Conservation (phyloP, 1,140 invertebrate genomes). For the Mamestra configurata region DNA sequence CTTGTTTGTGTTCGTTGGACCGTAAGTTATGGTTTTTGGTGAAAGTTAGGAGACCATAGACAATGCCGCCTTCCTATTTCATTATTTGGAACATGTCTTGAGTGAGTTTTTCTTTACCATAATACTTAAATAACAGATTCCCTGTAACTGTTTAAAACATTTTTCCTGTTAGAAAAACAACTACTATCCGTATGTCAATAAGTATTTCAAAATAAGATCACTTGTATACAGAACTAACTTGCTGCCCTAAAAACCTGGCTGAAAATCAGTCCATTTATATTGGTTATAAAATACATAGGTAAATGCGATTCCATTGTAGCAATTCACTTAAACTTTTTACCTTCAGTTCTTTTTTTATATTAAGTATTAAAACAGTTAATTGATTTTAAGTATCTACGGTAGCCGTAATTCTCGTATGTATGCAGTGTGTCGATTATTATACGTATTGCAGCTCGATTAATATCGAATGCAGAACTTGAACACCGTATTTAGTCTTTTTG, state of each 20-base stretch:
- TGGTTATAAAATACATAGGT: not conserved
- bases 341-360: not conserved
- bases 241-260: too few species aligned
- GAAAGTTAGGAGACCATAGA: constrained; percentile 35
- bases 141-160: too few species aligned
- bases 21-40: constrained; percentile 15
- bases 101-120: not conserved
- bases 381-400: not conserved
- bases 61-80: constrained; percentile 5
- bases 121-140: too few species aligned
- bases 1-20: constrained; percentile 19
- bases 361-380: not conserved
- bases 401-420: not conserved
- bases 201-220: too few species aligned
- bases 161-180: too few species aligned
- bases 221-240: too few species aligned
- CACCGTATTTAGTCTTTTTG: not conserved
- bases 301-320: not conserved
- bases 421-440: not conserved
- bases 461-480: not conserved
- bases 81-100: not conserved
- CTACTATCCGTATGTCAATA: too few species aligned
- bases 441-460: not conserved
- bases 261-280: too few species aligned
- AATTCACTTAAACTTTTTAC: not conserved